Conservation (phyloP, 2,113 vertebrate species). For the Pseudorhombus dupliciocellatus region DNA sequence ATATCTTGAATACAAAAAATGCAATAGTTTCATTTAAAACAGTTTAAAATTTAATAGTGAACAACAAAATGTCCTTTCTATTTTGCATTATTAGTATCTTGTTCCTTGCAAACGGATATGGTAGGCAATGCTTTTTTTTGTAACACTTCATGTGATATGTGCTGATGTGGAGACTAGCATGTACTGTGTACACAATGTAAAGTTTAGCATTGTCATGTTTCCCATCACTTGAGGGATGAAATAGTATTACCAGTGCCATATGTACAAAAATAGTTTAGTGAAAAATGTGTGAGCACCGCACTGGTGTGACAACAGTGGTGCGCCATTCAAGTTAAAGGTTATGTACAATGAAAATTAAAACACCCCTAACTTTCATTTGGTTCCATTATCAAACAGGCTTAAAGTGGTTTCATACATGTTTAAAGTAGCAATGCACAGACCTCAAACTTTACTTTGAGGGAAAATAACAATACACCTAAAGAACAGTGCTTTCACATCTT, state of each 20-base stretch:
- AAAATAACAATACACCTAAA: conserved; percentile 17
- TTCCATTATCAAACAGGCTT: conserved; percentile 35
- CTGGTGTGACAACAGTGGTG: conserved; percentile 13
- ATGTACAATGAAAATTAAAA: conserved; percentile 25
- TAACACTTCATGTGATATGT: not conserved
- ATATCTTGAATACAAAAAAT: too few species aligned
- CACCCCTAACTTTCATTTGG: not conserved
- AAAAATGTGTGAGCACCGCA: conserved; percentile 13
- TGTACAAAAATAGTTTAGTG: conserved; percentile 39
- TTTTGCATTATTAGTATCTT: not conserved
- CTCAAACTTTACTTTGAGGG: conserved; percentile 17
- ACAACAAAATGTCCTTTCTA: not conserved
- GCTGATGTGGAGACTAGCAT: not conserved
- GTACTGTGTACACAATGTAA: conserved; percentile 1
- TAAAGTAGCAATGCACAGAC: conserved; percentile 35
- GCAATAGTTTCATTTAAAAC: not conserved
- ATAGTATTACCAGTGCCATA: conserved; percentile 30
- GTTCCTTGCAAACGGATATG: not conserved
- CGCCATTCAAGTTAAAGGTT: conserved; percentile 23
- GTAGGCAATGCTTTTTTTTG: not conserved
- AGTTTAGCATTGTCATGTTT: not conserved
- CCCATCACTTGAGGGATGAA: conserved; percentile 15
- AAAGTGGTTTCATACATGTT: conserved; percentile 27
- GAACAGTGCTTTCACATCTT: conserved; percentile 34
- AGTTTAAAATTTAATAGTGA: not conserved